These are phyloP conservation scores for Reticulitermes lucifugus DNA, from an alignment of 2,888 invertebrate species.

Conservation along the genomic window DNA sequence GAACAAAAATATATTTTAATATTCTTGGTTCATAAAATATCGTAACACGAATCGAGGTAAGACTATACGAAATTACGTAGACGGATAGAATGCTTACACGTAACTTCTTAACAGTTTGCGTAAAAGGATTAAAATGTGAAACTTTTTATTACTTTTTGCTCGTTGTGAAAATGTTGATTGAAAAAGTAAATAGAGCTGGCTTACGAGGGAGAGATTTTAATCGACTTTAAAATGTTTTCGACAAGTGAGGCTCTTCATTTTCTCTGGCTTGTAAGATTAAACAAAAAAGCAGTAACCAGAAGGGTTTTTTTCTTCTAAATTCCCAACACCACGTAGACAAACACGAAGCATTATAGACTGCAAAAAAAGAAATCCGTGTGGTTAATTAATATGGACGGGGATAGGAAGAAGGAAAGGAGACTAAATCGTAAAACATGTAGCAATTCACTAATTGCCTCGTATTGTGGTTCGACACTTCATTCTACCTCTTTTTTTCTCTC, in stretches of 20 bases:
- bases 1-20: too few relatives aligned
- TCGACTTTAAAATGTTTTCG: constrained; percentile 22
- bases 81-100: too few relatives aligned
- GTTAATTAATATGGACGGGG: constrained; percentile 20
- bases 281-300: constrained; percentile 14
- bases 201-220: constrained; percentile 11
- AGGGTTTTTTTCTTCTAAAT: neutral
- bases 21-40: too few relatives aligned
- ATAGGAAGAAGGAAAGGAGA: neutral
- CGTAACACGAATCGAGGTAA: too few relatives aligned
- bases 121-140: too few relatives aligned
- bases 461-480: constrained; percentile 13
- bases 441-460: constrained; percentile 31
- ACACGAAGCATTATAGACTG: neutral
- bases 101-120: too few relatives aligned
- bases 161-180: neutral
- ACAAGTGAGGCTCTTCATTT: constrained; percentile 1
- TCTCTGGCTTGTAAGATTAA: neutral
- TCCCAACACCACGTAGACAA: neutral
- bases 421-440: neutral
- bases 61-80: too few relatives aligned
- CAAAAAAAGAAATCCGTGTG: constrained; percentile 20
- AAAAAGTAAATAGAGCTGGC: neutral
- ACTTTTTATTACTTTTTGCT: neutral
- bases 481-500: neutral